A percentile compares a stretch with the other conserved stretches of the same genome.
Evolutionary conservation across 92 coral and sea anemone species (phyloP).

Genomic region (Epizoanthus illoricatus): DNA sequence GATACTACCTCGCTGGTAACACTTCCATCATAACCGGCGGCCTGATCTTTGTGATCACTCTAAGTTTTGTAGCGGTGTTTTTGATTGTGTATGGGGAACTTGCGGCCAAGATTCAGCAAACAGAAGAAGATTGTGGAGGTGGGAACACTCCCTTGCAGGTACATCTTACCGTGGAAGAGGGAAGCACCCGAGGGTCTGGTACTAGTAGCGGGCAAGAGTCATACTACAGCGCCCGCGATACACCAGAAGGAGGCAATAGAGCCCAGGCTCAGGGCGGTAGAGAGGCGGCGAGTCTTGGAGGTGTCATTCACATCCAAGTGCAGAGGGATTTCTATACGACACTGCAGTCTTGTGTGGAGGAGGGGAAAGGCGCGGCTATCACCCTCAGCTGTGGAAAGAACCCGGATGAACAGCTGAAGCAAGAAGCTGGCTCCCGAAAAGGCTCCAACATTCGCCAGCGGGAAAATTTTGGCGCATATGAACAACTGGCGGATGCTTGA

Average conservation of each 20-base stretch:
- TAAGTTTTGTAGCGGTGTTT: neutral
- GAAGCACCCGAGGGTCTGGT: constrained; percentile 6
- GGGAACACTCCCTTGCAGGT: neutral
- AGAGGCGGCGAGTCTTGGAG: neutral
- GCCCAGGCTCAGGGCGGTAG: neutral
- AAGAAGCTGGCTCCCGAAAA: neutral
- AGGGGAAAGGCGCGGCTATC: constrained; percentile 19
- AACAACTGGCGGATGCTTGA: constrained; percentile 5
- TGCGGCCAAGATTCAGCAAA: constrained; percentile 10
- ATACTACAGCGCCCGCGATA: neutral
- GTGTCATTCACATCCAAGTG: constrained; percentile 3
- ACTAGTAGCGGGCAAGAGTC: constrained; percentile 21
- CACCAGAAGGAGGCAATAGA: neutral
- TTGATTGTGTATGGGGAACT: constrained; percentile 24
- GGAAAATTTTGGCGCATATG: constrained; percentile 13
- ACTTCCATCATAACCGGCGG: constrained; percentile 29
- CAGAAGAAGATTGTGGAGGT: neutral
- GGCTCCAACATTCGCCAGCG: constrained; percentile 8
- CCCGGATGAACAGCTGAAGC: neutral
- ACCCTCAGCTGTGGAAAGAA: constrained; percentile 17
- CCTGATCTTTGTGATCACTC: constrained; percentile 18
- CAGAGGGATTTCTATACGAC: constrained; percentile 19
- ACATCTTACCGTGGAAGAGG: constrained; percentile 26
- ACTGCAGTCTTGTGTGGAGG: constrained; percentile 25
- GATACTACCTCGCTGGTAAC: neutral